A percentile compares a stretch with the other conserved stretches of the same genome.
These are phyloP conservation scores for Galemys pyrenaicus DNA, from an alignment of 2,113 vertebrate species.

Conservation along the genomic window DNA sequence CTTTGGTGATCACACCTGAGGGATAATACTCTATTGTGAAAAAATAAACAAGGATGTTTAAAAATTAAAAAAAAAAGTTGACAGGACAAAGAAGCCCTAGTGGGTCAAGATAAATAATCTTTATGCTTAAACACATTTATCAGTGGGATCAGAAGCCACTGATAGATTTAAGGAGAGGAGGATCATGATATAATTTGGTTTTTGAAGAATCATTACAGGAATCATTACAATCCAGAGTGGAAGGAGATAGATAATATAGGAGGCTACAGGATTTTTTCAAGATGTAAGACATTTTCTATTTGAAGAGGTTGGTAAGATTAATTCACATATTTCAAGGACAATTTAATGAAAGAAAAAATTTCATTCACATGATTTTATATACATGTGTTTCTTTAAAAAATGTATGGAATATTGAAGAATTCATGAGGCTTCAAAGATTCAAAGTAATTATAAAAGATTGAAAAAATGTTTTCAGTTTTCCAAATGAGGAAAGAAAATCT, in stretches of 20 bases:
- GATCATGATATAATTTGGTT: background rate
- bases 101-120: background rate
- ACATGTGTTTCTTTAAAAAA: background rate
- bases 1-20: too few species aligned
- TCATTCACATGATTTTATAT: background rate
- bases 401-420: background rate
- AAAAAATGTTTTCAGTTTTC: background rate
- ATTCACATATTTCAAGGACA: background rate
- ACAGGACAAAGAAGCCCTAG: rapidly evolving
- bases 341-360: background rate
- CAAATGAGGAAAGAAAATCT: background rate
- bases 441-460: background rate
- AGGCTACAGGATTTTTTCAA: background rate
- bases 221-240: too few species aligned
- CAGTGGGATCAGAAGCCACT: background rate
- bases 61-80: too few species aligned
- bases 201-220: background rate
- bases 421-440: background rate
- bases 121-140: background rate
- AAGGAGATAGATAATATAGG: background rate
- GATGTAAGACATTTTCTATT: background rate
- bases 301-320: background rate
- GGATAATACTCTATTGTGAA: too few species aligned
- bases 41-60: too few species aligned
- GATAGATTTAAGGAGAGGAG: background rate